Base-by-base conservation (phyloP, 2,113 vertebrate species). In the Megaceryle torquata region DNA sequence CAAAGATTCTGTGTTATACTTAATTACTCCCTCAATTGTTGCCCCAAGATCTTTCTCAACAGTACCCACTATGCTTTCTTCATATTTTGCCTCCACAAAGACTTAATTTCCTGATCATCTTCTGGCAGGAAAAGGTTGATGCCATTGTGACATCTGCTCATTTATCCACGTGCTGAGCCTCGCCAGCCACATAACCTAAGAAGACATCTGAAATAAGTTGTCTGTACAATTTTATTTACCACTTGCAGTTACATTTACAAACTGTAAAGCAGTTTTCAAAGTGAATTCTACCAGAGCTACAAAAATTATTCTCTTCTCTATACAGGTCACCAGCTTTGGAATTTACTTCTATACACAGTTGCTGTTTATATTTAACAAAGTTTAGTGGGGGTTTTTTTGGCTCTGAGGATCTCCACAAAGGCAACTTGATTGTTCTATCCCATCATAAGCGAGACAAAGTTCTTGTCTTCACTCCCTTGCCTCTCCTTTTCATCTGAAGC, bases 191-290 rank as follows among this genome's bases (percentile, higher is more conserved):
- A 35, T 2, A 74, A 13, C 13, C 18, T 12, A 6, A 31, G 80
- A 71, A 77, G 67, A 85, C 70, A 61, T 1, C 19, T 5, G 6
- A 57, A 59, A 3, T 5, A 10, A 72, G 4, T 82, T 33, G 46
- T 85, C 89, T 94, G 89, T 89, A 94, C 89, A 97, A 10, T 67
- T 96, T 96, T 97, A 97, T 97, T 97, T 67, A 82, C 68, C 68
- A 65, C 76, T 88, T 77, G 67, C 82, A 94, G 53, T 89, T 85
- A 87, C 95, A 91, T 89, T 94, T 95, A 91, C 93, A 96, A 96
- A 81, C 16, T 35, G 51, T 41, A 41, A 71, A 82, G 91, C 72
- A 24, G 26, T 91, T 93, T 84, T 29, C 85, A 69, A 91, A 86
- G 63, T 9, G 28, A 94, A 89, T 46, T 53, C 51, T 53, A 72